These are phyloP conservation scores for Oenanthe melanoleuca DNA, from an alignment of 2,113 vertebrate genomes.

Conservation along the genomic window DNA sequence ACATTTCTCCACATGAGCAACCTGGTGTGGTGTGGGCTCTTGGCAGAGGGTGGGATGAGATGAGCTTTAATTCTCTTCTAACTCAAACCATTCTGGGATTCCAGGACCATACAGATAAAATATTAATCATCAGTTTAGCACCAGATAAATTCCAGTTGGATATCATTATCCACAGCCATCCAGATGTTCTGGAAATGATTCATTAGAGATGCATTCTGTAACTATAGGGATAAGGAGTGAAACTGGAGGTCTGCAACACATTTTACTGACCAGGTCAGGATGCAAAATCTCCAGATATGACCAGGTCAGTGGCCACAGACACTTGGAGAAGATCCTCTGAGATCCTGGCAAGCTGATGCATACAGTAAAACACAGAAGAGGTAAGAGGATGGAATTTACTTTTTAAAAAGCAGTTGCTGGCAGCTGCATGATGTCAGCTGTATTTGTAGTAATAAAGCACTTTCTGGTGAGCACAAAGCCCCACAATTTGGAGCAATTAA, in stretches of 20 bases:
- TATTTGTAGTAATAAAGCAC: not conserved
- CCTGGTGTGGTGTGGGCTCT: not conserved
- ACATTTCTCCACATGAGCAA: not conserved
- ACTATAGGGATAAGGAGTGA: not conserved
- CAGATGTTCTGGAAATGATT: slow-evolving; percentile 51
- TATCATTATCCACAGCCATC: not conserved
- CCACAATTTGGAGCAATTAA: slow-evolving; percentile 12
- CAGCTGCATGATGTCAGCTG: slow-evolving; percentile 27
- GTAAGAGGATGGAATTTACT: not conserved
- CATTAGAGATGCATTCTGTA: not conserved
- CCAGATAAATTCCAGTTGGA: not conserved
- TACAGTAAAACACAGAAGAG: not conserved
- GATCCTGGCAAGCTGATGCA: not conserved
- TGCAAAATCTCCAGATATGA: not conserved
- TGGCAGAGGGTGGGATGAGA: not conserved
- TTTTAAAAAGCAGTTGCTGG: not conserved
- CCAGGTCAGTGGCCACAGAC: not conserved
- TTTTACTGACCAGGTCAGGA: not conserved
- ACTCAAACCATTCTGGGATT: not conserved
- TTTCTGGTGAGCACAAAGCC: slow-evolving; percentile 3
- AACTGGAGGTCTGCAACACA: not conserved
- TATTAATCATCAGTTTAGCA: not conserved
- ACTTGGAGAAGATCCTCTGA: not conserved
- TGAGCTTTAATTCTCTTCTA: not conserved
- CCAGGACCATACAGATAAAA: not conserved